Conservation (phyloP, 2,797 vertebrate species). For the Graptemys geographica region DNA sequence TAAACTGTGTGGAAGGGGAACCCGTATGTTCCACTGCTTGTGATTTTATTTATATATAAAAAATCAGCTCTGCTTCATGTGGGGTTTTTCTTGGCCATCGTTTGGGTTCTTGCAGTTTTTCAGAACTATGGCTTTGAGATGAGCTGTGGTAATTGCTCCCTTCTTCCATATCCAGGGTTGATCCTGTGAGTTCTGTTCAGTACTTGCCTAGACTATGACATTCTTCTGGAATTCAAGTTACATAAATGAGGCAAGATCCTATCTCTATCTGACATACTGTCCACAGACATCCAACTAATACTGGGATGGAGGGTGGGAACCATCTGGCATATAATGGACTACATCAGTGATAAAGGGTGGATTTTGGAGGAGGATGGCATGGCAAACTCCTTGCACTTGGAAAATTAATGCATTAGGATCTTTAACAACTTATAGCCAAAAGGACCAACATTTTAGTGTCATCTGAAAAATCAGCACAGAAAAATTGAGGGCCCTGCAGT, state of each 20-base stretch:
- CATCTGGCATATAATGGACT: fast-evolving
- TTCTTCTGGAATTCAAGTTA: background rate
- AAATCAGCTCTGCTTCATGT: background rate
- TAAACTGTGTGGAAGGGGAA: background rate
- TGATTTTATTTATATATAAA: background rate
- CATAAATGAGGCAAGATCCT: background rate
- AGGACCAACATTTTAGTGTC: background rate
- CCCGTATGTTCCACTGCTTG: background rate
- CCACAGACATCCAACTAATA: fast-evolving
- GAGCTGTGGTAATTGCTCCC: background rate
- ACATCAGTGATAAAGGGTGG: background rate
- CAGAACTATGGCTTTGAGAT: background rate
- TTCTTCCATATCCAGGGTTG: fast-evolving
- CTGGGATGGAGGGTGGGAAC: fast-evolving
- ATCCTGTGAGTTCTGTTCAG: background rate
- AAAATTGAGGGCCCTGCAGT: background rate
- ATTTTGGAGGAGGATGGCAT: background rate
- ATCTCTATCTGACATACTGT: fast-evolving
- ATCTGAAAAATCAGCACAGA: background rate
- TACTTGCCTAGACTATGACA: background rate
- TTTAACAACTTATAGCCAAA: background rate
- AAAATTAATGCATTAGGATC: fast-evolving
- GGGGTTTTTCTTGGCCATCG: background rate
- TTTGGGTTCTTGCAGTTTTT: background rate
- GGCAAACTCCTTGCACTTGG: background rate